A percentile compares a stretch with the other conserved stretches of the same genome.
phyloP scores from a whole-genome alignment of 2,113 vertebrate genomes.

The Cochlearius cochlearius region DNA sequence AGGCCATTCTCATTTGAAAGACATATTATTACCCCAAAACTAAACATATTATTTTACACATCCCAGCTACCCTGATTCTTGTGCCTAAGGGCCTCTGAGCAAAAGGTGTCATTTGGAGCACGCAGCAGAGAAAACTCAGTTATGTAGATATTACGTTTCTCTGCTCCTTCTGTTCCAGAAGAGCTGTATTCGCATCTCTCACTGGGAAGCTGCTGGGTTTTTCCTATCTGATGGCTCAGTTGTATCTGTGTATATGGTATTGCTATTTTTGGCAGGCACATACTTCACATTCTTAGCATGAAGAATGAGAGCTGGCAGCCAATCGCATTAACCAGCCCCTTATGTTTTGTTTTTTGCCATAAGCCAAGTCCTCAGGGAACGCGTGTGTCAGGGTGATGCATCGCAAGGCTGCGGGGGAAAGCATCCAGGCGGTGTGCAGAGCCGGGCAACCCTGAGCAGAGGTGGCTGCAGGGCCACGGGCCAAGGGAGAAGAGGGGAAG shows the following conservation, averaged over 20 bases:
- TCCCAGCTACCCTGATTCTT: background rate
- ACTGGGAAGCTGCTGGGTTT: background rate
- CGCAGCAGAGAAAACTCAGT: constrained; percentile 1
- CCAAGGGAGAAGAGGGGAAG: background rate
- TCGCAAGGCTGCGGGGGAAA: rapidly evolving
- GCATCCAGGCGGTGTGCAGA: rapidly evolving
- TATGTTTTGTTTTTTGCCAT: background rate
- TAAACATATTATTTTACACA: constrained; percentile 30
- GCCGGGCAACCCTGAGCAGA: background rate
- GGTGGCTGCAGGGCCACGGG: rapidly evolving
- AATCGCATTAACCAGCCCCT: background rate
- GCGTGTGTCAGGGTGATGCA: background rate
- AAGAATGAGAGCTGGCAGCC: background rate
- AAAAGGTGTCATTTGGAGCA: constrained; percentile 43
- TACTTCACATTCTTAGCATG: background rate
- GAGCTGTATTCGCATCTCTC: background rate
- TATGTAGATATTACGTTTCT: background rate
- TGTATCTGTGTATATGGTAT: background rate
- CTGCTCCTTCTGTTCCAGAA: constrained; percentile 5
- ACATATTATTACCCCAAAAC: constrained; percentile 25
- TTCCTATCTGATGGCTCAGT: background rate
- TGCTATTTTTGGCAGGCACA: constrained; percentile 3
- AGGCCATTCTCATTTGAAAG: constrained; percentile 28
- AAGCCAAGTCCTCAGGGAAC: background rate
- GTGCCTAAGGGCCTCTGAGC: constrained; percentile 2